Base-by-base conservation (phyloP, 2,888 invertebrate genomes). In the Cantharis flavilabris region DNA sequence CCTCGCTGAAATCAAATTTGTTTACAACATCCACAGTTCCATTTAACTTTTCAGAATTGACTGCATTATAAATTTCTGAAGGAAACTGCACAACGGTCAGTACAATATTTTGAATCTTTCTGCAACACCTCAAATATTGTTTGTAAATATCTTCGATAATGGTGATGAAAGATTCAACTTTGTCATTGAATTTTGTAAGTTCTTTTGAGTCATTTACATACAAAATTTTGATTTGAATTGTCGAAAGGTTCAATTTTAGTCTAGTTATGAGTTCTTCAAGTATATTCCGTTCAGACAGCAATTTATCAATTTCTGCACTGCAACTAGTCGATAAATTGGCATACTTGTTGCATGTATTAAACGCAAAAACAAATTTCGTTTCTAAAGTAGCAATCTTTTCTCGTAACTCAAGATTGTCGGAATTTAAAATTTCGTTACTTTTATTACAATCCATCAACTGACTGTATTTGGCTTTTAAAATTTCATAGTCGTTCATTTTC, bases 121-220 rank as follows among this genome's bases (percentile, higher is more conserved):
- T 84, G 0, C 84, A 82, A 63, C 80, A 76, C 64, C 82, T 81
- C 62, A 77, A 76, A 72, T 81, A 84, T 77, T 84, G 84, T 65
- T 85, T 84, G 16, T 82, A 79, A 26, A 84, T 82, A 76, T 85
- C 84, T 28, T 84, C 83, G n/a, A 81, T 76, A 64, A 85, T 83
- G 16, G 81, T 76, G 77, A 84, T 83, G 10, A 84, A 71, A 3
- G 83, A 75, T 74, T 82, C 78, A 71, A 83, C 83, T 73, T 83
- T 83, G 63, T 85, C 84, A n/a, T 73, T 77, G n/a, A 81, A 71
- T 75, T 81, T 76, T 65, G 76, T 81, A 67, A 79, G 62, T 14
- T 80, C 76, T 14, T 65, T 69, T 28, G 80, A 80, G 73, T 83
- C 82, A 7, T 75, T 79, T 70, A 83, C 62, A 26, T 77, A 75